Conservation (phyloP, 2,113 vertebrate species). For the Zosterops pallidus region DNA sequence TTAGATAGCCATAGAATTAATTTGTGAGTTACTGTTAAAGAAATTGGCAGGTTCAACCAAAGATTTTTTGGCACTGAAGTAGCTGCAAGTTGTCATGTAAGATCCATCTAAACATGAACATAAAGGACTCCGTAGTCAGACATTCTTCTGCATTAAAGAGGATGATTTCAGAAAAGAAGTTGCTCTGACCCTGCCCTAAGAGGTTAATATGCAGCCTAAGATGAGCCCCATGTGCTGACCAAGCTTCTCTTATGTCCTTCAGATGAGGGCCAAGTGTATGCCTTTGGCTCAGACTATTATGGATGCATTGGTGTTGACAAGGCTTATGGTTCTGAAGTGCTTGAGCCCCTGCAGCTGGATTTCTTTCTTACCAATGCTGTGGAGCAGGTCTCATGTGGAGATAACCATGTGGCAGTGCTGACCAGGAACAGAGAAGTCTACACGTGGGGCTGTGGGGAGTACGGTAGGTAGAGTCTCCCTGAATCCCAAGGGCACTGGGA, state of each 20-base stretch:
- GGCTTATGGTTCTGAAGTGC: slow-evolving; percentile 81
- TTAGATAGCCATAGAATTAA: not conserved
- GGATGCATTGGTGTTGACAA: slow-evolving; percentile 92
- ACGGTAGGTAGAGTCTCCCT: slow-evolving; percentile 76
- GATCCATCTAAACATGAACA: not conserved
- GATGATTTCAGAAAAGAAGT: not conserved
- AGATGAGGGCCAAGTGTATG: slow-evolving; percentile 97
- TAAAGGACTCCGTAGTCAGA: not conserved
- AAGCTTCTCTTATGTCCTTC: slow-evolving; percentile 24
- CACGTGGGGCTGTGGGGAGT: slow-evolving; percentile 96
- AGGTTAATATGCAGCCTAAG: not conserved
- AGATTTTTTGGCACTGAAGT: not conserved
- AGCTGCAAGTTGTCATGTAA: not conserved
- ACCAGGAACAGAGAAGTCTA: slow-evolving; percentile 87
- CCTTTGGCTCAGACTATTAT: slow-evolving; percentile 97
- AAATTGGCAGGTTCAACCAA: not conserved
- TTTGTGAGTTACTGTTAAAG: not conserved
- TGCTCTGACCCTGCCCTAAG: not conserved
- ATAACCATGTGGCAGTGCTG: slow-evolving; percentile 93
- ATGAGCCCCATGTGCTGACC: not conserved
- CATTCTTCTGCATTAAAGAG: not conserved
- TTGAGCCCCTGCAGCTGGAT: slow-evolving; percentile 89
- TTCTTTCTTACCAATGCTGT: slow-evolving; percentile 90
- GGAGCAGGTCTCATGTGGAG: slow-evolving; percentile 92
- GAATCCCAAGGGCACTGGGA: not conserved